Base-by-base conservation (phyloP, 53 echinoderm and acorn worm genomes). In the Holothuria scabra region DNA sequence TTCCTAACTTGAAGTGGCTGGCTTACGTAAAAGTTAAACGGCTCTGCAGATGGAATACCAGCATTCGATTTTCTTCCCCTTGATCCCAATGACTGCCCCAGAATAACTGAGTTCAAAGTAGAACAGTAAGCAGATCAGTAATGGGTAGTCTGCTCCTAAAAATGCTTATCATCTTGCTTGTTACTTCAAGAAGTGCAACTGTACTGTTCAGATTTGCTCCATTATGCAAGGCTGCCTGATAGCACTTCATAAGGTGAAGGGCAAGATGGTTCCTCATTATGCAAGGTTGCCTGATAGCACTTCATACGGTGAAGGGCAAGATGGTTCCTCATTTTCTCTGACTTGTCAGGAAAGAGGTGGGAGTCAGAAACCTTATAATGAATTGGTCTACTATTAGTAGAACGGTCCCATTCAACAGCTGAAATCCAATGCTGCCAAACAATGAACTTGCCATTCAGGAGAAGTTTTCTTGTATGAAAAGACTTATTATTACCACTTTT, bases 291-390 rank as follows among this genome's bases (percentile, higher is more conserved):
- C 63, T 0, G 56, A 28, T 71, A 84, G 69, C 21, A 52, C 84
- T 28, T 84, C 69, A 16, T n/a, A n/a, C n/a, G n/a, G n/a, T n/a
- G n/a, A n/a, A n/a, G n/a, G n/a, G 70, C 84, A 5, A 69, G 58
- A 46, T 69, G 84, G 32, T 69, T 84, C 19, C 84, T 31, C 70
- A 84, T 84, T 52, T 84, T 84, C 70, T 84, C 84, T 12, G 70
- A 46, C n/a, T 26, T 52, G 30, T 56, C 48, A n/a, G 84, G 84
- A 49, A 57, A 67, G 4, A 67, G 13, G 26, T 69, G 67, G 12
- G 25, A 26, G 49, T 31, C 29, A 13, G 69, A 29, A 8, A 84
- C 13, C 33, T 84, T 84, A 18, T 70, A 26, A 28, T 84, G 67
- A 52, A 84, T 68, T 12, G 26, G 70, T 44, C 68, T 44, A 28